Base-by-base conservation (phyloP, 2,888 invertebrate genomes). In the Tethea ocularis region DNA sequence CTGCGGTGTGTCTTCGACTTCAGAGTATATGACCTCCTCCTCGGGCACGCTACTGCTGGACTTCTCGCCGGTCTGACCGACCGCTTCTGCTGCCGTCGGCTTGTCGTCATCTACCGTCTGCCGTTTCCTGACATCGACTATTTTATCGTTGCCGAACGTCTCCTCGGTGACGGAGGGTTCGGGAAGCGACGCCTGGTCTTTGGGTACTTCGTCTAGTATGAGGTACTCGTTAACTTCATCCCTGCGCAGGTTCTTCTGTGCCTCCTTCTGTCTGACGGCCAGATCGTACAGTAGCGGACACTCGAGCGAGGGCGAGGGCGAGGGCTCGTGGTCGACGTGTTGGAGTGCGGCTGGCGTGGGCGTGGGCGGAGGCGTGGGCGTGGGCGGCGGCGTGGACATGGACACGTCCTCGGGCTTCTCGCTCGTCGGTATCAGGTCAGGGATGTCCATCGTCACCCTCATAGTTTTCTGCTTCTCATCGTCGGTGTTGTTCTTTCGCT, bases 1-100 rank as follows among this genome's bases (percentile, higher is more conserved):
- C 91, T 90, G 88, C 41, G 83, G 74, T 61, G 68, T 62, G 53
- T 90, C 86, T 51, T 87, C 89, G 15, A 90, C 88, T 77, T 91
- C 91, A 1, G 88, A 85, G 70, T 92, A 91, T 59, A 91, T 89
- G 59, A 75, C 88, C 61, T 91, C 89, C 15, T 87, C 89, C 13
- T 87, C 84, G 13, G 74, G 75, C 4, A 56, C 41, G 7, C 58
- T 56, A 36, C 59, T 55, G 17, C 58, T 60, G 38, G 69, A 61
- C 33, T 61, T 62, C 57, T 62, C 61, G 11, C 65, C 33, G 20
- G 61, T n/a, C n/a, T n/a, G 17, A 17, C 60, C 58, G 2, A 59
- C 61, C n/a, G 57, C 71, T 1, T 54, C 51, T 23, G 11, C 6
- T 1, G 2, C 33, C 3, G 33, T 13, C 33, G 13, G 29, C 29